Percentiles rank a stretch among this genome's conserved stretches.
Evolutionary conservation across 2,113 vertebrate species (phyloP).

Genomic region (Tupaia tana): DNA sequence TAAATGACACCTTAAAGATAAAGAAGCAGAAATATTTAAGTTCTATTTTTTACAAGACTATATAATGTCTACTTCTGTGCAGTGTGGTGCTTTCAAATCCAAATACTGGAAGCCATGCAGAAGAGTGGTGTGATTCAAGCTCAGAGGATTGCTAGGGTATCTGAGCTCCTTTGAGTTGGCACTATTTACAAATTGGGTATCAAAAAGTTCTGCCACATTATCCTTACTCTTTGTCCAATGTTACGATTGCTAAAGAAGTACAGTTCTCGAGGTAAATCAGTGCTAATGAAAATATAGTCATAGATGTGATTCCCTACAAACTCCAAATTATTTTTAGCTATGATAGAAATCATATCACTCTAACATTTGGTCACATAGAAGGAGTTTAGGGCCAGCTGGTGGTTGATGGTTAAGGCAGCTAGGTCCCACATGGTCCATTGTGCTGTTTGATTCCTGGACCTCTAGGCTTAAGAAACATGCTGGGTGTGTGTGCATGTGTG

Average conservation of each 20-base stretch:
- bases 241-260: neutral
- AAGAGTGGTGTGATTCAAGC: neutral
- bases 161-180: neutral
- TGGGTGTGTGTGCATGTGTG: too few relatives aligned
- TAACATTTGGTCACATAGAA: neutral
- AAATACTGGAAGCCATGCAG: neutral
- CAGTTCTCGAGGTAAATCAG: neutral
- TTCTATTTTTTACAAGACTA: neutral
- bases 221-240: neutral
- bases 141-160: neutral
- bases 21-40: slow-evolving; percentile 16
- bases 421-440: too few relatives aligned
- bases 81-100: slow-evolving; percentile 27
- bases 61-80: neutral
- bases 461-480: too few relatives aligned
- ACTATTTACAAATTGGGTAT: neutral
- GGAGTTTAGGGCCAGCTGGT: too few relatives aligned
- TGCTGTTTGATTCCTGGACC: too few relatives aligned
- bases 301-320: neutral
- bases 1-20: neutral
- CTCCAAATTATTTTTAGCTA: neutral
- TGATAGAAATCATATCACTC: neutral
- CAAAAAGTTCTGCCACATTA: neutral
- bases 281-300: slow-evolving; percentile 2
- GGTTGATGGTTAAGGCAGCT: too few relatives aligned